These are phyloP conservation scores for Aleiodes leptofemur DNA, from an alignment of 2,888 invertebrate genomes.

Conservation along the genomic window DNA sequence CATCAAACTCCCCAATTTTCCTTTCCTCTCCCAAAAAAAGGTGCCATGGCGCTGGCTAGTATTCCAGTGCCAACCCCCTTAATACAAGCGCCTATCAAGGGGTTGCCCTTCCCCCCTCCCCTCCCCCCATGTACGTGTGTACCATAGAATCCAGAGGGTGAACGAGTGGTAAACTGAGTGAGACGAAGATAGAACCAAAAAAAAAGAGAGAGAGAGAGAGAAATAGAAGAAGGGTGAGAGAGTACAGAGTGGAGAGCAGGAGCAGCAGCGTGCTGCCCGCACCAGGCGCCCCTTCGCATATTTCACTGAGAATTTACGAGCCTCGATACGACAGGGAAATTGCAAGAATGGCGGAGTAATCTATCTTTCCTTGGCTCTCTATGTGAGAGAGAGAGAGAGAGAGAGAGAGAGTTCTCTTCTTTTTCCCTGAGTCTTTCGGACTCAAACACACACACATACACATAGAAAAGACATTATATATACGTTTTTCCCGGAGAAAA, in stretches of 20 bases:
- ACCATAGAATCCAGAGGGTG: not conserved
- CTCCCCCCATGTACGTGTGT: not conserved
- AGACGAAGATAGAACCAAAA: constrained; percentile 54
- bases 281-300: constrained; percentile 80
- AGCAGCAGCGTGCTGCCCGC: constrained; percentile 75
- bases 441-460: constrained; percentile 50
- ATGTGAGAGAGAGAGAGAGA: constrained; percentile 56
- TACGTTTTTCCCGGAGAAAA: constrained; percentile 13
- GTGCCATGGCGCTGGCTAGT: constrained; percentile 50
- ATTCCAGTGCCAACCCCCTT: constrained; percentile 69
- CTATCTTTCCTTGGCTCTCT: constrained; percentile 81
- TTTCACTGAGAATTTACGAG: constrained; percentile 91
- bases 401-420: constrained; percentile 61
- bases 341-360: constrained; percentile 95
- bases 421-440: constrained; percentile 61
- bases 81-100: constrained; percentile 66
- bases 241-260: constrained; percentile 54
- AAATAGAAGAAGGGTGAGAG: constrained; percentile 50
- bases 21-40: constrained; percentile 26
- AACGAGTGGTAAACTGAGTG: constrained; percentile 3
- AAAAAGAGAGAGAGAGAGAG: constrained; percentile 64
- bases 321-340: constrained; percentile 95
- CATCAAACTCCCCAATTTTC: constrained; percentile 48
- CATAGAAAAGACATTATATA: not conserved
- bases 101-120: too few relatives aligned